Evolutionary conservation across 2,797 vertebrate genomes (phyloP).

Genomic region (Furcifer pardalis): DNA sequence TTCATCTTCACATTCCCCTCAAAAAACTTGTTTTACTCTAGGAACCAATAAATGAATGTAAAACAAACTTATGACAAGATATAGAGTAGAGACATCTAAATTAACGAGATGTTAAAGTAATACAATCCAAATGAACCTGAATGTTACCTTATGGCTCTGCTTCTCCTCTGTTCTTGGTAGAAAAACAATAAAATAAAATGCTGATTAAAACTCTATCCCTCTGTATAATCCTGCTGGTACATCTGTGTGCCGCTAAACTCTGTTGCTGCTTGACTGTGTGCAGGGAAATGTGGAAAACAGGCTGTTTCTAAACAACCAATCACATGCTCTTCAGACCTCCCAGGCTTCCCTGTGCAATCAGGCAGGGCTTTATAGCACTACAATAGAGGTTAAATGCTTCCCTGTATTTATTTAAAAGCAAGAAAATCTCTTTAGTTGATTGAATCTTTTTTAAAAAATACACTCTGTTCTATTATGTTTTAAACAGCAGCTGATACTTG

Average conservation of each 20-base stretch:
- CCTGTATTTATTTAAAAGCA: conserved; percentile 82
- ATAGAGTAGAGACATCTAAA: not conserved
- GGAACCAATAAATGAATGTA: not conserved
- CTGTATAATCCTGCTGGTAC: conserved; percentile 76
- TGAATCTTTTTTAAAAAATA: conserved; percentile 65
- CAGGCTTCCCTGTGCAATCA: conserved; percentile 84
- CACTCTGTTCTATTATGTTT: conserved; percentile 45
- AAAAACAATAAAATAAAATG: conserved; percentile 57
- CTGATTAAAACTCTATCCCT: conserved; percentile 56
- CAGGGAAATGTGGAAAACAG: conserved; percentile 59
- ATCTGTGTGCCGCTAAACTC: conserved; percentile 66
- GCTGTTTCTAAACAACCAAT: conserved; percentile 59
- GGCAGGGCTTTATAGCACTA: conserved; percentile 87
- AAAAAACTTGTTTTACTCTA: no score
- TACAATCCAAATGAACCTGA: not conserved
- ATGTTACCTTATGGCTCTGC: conserved; percentile 65
- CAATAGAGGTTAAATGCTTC: conserved; percentile 92
- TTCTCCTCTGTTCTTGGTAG: conserved; percentile 49
- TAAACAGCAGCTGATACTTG: conserved; percentile 28
- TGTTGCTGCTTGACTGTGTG: conserved; percentile 52
- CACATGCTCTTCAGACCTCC: conserved; percentile 70
- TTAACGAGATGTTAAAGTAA: conserved; percentile 4
- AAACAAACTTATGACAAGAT: conserved; percentile 29
- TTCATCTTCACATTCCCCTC: not conserved
- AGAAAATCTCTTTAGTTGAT: conserved; percentile 71